These are phyloP conservation scores for Siphamia tubifer DNA, from an alignment of 2,113 vertebrate species.

Conservation along the genomic window DNA sequence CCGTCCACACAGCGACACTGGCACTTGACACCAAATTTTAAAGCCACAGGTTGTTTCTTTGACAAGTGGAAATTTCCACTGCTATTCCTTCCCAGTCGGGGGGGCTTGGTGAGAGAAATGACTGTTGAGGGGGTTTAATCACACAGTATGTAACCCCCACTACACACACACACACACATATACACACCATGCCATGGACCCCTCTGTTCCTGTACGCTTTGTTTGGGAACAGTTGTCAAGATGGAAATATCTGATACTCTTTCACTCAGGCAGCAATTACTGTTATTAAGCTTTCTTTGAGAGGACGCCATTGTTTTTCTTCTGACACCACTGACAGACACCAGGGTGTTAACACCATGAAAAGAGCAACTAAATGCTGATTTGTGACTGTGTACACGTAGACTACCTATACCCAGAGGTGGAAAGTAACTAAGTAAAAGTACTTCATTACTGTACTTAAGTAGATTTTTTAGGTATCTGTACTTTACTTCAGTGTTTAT, in stretches of 20 bases:
- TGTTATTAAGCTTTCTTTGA: slow-evolving; percentile 66
- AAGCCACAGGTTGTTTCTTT: slow-evolving; percentile 57
- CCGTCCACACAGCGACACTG: slow-evolving; percentile 75
- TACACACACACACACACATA: slow-evolving; percentile 16
- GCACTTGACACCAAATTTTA: slow-evolving; percentile 78
- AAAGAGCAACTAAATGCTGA: background rate
- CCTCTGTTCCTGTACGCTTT: slow-evolving; percentile 34
- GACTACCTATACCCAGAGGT: too few species aligned
- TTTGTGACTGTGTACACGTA: slow-evolving; percentile 6
- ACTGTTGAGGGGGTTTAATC: slow-evolving; percentile 53
- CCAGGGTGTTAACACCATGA: slow-evolving; percentile 31
- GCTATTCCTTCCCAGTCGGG: slow-evolving; percentile 44
- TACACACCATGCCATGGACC: background rate
- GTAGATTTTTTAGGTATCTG: too few species aligned
- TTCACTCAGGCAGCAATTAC: slow-evolving; percentile 64
- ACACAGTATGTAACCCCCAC: slow-evolving; percentile 18
- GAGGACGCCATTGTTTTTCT: slow-evolving; percentile 50
- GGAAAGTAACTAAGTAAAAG: too few species aligned
- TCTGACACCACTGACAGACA: slow-evolving; percentile 48
- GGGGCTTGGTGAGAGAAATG: slow-evolving; percentile 41
- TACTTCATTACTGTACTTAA: too few species aligned
- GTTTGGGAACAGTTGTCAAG: slow-evolving; percentile 72
- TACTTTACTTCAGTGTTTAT: too few species aligned
- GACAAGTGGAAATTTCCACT: slow-evolving; percentile 79
- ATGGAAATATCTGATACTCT: slow-evolving; percentile 71